A percentile compares a stretch with the other conserved stretches of the same genome.
These are phyloP conservation scores for Galendromus occidentalis DNA, from an alignment of 1,140 invertebrate genomes.

Conservation along the genomic window DNA sequence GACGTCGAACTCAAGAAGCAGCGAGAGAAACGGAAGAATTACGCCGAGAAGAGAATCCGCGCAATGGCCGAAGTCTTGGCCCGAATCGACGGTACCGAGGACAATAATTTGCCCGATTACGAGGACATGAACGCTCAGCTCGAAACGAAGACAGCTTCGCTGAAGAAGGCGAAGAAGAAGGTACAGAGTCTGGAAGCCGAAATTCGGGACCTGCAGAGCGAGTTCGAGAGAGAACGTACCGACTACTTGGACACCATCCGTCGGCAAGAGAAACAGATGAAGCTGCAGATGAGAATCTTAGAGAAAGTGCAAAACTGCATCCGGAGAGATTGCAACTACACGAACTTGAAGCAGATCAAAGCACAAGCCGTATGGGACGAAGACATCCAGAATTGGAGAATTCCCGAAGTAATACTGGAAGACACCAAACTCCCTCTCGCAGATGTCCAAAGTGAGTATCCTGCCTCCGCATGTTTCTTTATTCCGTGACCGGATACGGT, in stretches of 20 bases:
- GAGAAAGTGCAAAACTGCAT: conserved; percentile 48
- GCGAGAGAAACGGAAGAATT: conserved; percentile 41
- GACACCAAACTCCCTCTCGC: conserved; percentile 41
- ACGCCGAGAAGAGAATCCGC: conserved; percentile 43
- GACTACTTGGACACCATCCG: conserved; percentile 68
- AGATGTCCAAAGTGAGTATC: background rate
- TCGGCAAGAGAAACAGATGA: conserved; percentile 47
- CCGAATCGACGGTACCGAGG: conserved; percentile 10
- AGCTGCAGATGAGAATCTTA: conserved; percentile 45
- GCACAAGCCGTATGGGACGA: conserved; percentile 53
- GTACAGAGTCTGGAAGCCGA: conserved; percentile 44
- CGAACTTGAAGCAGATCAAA: conserved; percentile 44
- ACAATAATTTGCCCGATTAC: conserved; percentile 31
- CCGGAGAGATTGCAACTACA: conserved; percentile 51
- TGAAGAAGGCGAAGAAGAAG: conserved; percentile 46
- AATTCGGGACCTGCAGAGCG: conserved; percentile 53
- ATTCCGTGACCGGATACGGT: too few species aligned
- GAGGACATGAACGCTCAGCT: conserved; percentile 55
- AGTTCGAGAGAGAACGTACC: conserved; percentile 60
- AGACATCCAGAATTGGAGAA: conserved; percentile 45
- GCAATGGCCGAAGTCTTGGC: conserved; percentile 25
- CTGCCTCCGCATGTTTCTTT: too few species aligned
- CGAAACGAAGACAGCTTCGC: conserved; percentile 43
- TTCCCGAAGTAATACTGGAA: conserved; percentile 43
- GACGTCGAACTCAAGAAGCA: conserved; percentile 40